Base-by-base conservation (phyloP, 2,113 vertebrate species). In the Potamarius usumacintae region DNA sequence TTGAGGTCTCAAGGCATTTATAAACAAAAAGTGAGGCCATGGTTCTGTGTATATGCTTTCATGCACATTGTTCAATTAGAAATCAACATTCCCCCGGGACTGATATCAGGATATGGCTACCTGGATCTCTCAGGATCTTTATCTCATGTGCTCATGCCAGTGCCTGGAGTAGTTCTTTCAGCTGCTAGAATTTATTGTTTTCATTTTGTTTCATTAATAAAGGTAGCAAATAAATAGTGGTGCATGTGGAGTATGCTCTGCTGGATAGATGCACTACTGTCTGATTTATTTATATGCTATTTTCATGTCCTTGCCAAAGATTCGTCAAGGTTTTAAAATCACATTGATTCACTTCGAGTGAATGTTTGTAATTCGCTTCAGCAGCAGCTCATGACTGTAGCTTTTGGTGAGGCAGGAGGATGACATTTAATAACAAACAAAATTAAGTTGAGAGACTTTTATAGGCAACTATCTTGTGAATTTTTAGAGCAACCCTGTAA, bases 61-160 rank as follows among this genome's bases (percentile, higher is more conserved):
- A 42, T 42, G 42, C 42, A 42, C 42, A 42, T 42, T 42, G 42
- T 30, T 86, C 83, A 85, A 30, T 83, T 55, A 87, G 79, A 83
- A 60, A 57, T 48, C 52, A 67, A 18, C 78, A 63, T 17, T 55
- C 84, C 15, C 53, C 42, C 18, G 7, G 82, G 69, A 9, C 22
- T 76, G 58, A 15, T 58, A 71, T 57, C 42, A 85, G 57, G 69
- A 82, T 80, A 71, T 79, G 15, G 11, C 57, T 27, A 79, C 83
- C 30, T 53, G 15, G 69, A 48, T 50, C 14, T 50, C 53, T 48
- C 50, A 58, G 20, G 7, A n/a, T 34, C 25, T 81, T 53, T n/a
- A 67, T 53, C 76, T 78, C 48, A n/a, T n/a, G 11, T 34, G 5
- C 58, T 81, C 10, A 11, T 15, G 30, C 1, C 17, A 22, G 7